Conservation (phyloP, 2,888 invertebrate species). For the Venustoraphidia nigricollis region DNA sequence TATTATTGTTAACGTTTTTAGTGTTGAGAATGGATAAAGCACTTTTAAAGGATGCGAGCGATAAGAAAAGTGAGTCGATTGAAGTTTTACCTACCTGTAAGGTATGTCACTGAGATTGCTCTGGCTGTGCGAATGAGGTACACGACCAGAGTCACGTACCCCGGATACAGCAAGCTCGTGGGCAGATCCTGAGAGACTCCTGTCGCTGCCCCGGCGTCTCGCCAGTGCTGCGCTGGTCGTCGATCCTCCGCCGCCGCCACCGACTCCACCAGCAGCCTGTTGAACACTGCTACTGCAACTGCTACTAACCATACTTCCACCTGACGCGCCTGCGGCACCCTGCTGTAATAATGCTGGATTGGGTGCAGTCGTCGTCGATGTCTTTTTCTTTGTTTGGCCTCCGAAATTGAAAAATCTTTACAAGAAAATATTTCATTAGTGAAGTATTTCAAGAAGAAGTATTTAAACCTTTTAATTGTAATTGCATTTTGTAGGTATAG, state of each 20-base stretch:
- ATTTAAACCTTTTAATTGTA: no score
- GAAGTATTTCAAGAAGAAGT: no score
- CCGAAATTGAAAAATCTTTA: slow-evolving; percentile 80
- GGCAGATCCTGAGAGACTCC: slow-evolving; percentile 69
- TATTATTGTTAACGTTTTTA: no score
- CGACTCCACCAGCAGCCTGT: slow-evolving; percentile 22
- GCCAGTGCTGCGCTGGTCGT: slow-evolving; percentile 24
- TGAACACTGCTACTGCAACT: slow-evolving; percentile 9
- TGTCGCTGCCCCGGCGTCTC: slow-evolving; percentile 66
- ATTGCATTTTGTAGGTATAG: no score
- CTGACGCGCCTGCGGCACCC: slow-evolving; percentile 22
- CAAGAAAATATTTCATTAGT: neutral
- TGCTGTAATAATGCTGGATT: slow-evolving; percentile 30
- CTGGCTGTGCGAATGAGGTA: slow-evolving; percentile 79
- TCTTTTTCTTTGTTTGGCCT: slow-evolving; percentile 74
- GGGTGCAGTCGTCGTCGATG: slow-evolving; percentile 40
- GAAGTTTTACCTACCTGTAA: slow-evolving; percentile 47
- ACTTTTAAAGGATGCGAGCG: no score
- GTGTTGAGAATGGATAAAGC: no score
- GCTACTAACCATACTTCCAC: slow-evolving; percentile 2
- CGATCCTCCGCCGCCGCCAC: slow-evolving; percentile 19
- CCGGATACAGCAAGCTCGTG: slow-evolving; percentile 67
- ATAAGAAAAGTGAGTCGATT: no score
- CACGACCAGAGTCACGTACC: slow-evolving; percentile 42
- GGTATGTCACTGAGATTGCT: slow-evolving; percentile 78